Conservation (phyloP, 2,113 vertebrate species). For the Dendropsophus ebraccatus region DNA sequence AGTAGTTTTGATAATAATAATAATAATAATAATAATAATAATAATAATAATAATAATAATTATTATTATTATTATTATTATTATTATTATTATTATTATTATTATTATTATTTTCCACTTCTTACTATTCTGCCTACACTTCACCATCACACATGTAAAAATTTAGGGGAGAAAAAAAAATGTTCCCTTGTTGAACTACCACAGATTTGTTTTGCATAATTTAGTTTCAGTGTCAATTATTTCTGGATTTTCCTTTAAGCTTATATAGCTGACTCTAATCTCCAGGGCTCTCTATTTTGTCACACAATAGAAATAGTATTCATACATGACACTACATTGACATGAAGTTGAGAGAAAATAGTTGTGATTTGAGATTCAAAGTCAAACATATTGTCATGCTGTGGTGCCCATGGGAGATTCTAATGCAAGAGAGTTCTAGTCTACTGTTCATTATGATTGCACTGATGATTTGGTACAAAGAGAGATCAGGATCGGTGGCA, state of each 20-base stretch:
- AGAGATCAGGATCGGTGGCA: constrained; percentile 13
- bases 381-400: constrained; percentile 42
- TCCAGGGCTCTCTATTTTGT: constrained; percentile 36
- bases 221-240: constrained; percentile 38
- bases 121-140: background rate
- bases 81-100: background rate
- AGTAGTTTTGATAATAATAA: no score
- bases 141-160: background rate
- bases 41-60: no score
- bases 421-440: constrained; percentile 29
- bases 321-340: constrained; percentile 37
- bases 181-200: constrained; percentile 7
- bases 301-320: constrained; percentile 47
- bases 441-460: constrained; percentile 38
- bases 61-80: no score
- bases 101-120: background rate
- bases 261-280: constrained; percentile 43
- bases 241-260: constrained; percentile 26
- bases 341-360: constrained; percentile 43
- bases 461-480: constrained; percentile 15
- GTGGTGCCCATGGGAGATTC: constrained; percentile 28
- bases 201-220: constrained; percentile 34
- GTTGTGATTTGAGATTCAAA: constrained; percentile 47
- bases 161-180: background rate
- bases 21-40: no score